A percentile compares a stretch with the other conserved stretches of the same genome.
phyloP scores from a whole-genome alignment of 2,797 vertebrate species.

The Malacoraja senta region DNA sequence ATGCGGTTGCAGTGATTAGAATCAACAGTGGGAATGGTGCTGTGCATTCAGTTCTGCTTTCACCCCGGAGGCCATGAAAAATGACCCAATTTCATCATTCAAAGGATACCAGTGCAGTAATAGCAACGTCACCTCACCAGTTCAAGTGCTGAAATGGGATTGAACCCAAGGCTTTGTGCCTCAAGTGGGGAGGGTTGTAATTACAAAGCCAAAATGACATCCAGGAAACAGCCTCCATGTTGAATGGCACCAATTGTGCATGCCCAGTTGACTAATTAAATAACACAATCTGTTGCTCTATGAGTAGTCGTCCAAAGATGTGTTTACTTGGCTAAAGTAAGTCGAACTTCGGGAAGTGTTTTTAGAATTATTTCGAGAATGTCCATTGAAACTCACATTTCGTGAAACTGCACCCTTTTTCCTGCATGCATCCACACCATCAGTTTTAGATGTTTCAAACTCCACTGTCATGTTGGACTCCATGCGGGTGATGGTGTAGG shows the following conservation, averaged over 20 bases:
- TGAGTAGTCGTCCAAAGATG: constrained; percentile 54
- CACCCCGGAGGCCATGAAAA: neutral
- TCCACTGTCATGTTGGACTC: constrained; percentile 69
- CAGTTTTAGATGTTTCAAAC: constrained; percentile 60
- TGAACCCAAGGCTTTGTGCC: neutral
- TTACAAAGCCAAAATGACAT: neutral
- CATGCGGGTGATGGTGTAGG: constrained; percentile 77
- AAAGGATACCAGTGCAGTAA: neutral
- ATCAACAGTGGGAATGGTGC: neutral
- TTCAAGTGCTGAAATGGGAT: neutral
- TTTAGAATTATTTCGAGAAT: constrained; percentile 52
- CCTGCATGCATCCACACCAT: constrained; percentile 46
- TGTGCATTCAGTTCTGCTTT: neutral
- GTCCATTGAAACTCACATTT: constrained; percentile 54
- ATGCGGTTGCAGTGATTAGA: neutral
- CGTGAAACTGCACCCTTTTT: constrained; percentile 59
- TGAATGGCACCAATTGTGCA: neutral
- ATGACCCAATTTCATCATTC: neutral
- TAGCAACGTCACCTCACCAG: neutral
- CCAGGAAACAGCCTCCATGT: neutral
- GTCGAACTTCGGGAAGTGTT: constrained; percentile 52
- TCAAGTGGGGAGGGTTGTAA: neutral
- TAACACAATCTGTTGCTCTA: constrained; percentile 42
- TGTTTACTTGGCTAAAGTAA: constrained; percentile 55
- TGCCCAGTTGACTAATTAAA: constrained; percentile 11